Evolutionary conservation across 30 jellyfish, hydroid and myxozoan genomes (phyloP), one percentile per base, ranked within the genome.

Genomic region (Cassiopea andromeda): DNA sequence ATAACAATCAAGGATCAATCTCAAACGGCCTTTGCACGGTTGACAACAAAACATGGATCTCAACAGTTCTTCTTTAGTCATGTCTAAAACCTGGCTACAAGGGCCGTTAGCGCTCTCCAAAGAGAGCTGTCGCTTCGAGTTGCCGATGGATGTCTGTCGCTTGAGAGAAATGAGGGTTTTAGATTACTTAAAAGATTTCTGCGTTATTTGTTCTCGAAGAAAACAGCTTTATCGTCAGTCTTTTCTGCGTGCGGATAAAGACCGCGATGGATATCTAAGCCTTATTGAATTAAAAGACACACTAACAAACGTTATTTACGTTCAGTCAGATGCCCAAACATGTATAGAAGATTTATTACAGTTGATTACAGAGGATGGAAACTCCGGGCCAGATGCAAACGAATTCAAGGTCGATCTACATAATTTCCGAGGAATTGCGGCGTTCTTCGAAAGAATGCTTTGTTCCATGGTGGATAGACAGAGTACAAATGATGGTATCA

Each of bases 61-160:
- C 46, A 64, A 48, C 64, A 77, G 70, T 60, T 86, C 93, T 10
- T 9, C 27, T 70, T 4, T 61, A 18, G 72, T 54, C 69, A 74
- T 81, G 93, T 80, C 92, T 38, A 91, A 91, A 73, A 91, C 97
- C 44, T 91, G 97, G 97, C 91, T 91, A 45, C 88, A 84, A 84
- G 97, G 97, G 4, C 97, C 92, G 38, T 44, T 91, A 73, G 97
- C 97, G 59, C 66, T 91, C 57, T 91, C 93, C 44, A 91, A 81
- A 48, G 97, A 91, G 27, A 84, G 93, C 44, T 72, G 93, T 75
- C 97, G 97, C 17, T 91, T 91, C 61, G 97, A 91, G 78, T 74
- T 91, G 58, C 97, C 97, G 2, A 84, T 91, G 92, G 97, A 91
- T 77, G 79, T 85, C 1, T 46, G 85, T 74, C 83, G 81, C 9